These are phyloP conservation scores for Camponotus vicinus DNA, from an alignment of 1,140 invertebrate genomes.

Conservation along the genomic window DNA sequence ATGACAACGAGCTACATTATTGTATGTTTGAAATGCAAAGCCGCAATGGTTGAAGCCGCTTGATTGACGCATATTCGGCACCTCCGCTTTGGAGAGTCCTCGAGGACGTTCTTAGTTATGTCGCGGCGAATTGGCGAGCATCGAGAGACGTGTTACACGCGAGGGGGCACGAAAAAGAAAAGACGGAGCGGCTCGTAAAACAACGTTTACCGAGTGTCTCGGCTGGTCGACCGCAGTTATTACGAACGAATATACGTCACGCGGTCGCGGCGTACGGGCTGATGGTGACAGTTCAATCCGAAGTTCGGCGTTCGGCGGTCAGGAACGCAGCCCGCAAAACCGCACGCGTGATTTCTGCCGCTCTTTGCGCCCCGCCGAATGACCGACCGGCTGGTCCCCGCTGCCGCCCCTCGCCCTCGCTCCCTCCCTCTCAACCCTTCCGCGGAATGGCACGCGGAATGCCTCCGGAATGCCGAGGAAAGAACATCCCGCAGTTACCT, in stretches of 20 bases:
- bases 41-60: conserved; percentile 4
- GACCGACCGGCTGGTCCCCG: conserved; percentile 21
- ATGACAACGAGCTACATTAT: not conserved
- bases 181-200: conserved; percentile 64
- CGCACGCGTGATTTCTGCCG: conserved; percentile 84
- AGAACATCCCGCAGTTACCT: conserved; percentile 35
- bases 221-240: conserved; percentile 82
- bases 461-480: conserved; percentile 48
- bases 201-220: conserved; percentile 70
- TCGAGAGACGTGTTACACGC: conserved; percentile 5
- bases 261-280: conserved; percentile 77
- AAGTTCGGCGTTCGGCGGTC: conserved; percentile 85
- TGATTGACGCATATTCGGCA: conserved; percentile 8
- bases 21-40: not conserved
- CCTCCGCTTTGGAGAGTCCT: not conserved
- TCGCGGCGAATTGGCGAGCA: conserved; percentile 16
- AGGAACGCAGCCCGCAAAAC: conserved; percentile 85
- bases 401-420: not conserved
- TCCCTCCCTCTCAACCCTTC: conserved; percentile 42
- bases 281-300: conserved; percentile 87
- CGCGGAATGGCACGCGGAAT: conserved; percentile 44
- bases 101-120: not conserved
- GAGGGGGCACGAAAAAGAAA: conserved; percentile 39
- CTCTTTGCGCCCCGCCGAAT: conserved; percentile 76
- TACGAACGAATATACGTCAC: conserved; percentile 83